Percentiles rank a stretch among this genome's conserved stretches.
phyloP scores from a whole-genome alignment of 2,113 vertebrate species.

The Heloderma charlesbogerti region DNA sequence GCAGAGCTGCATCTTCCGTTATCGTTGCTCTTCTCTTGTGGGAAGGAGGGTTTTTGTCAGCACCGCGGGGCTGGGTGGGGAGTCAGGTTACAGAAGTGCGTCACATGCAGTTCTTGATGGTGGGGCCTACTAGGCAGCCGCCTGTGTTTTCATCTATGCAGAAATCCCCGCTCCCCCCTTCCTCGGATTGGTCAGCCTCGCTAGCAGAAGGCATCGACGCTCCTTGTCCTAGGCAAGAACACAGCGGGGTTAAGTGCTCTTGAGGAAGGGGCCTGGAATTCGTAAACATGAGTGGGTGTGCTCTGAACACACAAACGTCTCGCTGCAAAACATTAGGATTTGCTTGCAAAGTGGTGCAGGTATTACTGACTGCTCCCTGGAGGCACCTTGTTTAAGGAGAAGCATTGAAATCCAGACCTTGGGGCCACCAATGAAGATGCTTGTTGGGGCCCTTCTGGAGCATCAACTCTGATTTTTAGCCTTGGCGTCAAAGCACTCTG shows the following conservation, averaged over 20 bases:
- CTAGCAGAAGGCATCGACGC: conserved; percentile 57
- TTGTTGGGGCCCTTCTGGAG: neutral
- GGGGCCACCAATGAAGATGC: neutral
- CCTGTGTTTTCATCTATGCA: conserved; percentile 66
- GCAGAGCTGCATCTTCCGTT: conserved; percentile 21
- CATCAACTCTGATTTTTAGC: neutral
- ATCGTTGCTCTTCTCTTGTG: conserved; percentile 56
- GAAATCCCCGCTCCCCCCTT: conserved; percentile 61
- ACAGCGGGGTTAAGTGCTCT: neutral
- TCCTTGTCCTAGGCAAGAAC: conserved; percentile 46
- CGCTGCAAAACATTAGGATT: neutral
- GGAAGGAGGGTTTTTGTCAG: conserved; percentile 57
- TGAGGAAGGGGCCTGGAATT: neutral
- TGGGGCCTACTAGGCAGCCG: conserved; percentile 71
- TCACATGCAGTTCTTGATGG: conserved; percentile 70
- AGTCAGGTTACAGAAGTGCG: conserved; percentile 79
- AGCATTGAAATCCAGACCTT: neutral
- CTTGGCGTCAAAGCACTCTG: neutral
- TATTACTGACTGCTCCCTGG: neutral
- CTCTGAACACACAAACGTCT: too few species aligned
- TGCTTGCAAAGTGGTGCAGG: neutral
- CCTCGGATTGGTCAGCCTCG: conserved; percentile 69
- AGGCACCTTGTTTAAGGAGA: neutral
- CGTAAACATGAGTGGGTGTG: neutral
- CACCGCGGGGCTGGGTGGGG: conserved; percentile 64